Percentiles rank a stretch among this genome's conserved stretches.
phyloP scores from a whole-genome alignment of 2,888 invertebrate species.

The Tanytarsus gracilentus region DNA sequence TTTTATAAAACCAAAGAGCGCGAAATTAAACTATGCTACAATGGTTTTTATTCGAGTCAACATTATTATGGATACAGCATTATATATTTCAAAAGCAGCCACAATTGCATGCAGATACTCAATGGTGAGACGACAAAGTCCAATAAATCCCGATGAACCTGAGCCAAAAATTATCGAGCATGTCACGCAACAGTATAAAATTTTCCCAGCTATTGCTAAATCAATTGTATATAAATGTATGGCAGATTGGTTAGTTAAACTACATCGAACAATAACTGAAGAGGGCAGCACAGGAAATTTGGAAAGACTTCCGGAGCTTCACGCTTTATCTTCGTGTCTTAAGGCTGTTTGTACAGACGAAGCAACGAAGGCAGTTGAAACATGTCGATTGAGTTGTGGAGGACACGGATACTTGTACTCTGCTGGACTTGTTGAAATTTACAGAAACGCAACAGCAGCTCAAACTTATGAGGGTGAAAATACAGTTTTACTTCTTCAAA shows the following conservation, averaged over 20 bases:
- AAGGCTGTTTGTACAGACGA: conserved; percentile 24
- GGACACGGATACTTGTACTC: conserved; percentile 26
- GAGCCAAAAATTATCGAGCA: conserved; percentile 68
- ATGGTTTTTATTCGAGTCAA: conserved; percentile 92
- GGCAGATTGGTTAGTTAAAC: conserved; percentile 71
- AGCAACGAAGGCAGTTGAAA: conserved; percentile 11
- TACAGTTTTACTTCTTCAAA: conserved; percentile 26
- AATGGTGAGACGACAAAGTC: conserved; percentile 81
- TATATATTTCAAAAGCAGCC: conserved; percentile 69
- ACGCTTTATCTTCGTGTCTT: conserved; percentile 22
- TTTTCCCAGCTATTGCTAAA: conserved; percentile 75
- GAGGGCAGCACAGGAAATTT: conserved; percentile 74
- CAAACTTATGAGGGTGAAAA: conserved; percentile 29
- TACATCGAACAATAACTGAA: conserved; percentile 73
- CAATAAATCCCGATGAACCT: conserved; percentile 62
- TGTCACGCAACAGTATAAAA: conserved; percentile 86
- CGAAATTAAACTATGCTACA: conserved; percentile 80
- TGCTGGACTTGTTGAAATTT: neutral
- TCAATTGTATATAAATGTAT: conserved; percentile 69
- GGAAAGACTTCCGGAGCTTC: conserved; percentile 45
- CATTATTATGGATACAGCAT: conserved; percentile 66
- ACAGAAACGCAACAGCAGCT: conserved; percentile 4
- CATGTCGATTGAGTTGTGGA: conserved; percentile 21
- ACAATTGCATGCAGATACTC: conserved; percentile 89
- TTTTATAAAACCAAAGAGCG: conserved; percentile 72